Evolutionary conservation across 2,888 invertebrate species (phyloP).

Genomic region (Harpagoxenus sublaevis): DNA sequence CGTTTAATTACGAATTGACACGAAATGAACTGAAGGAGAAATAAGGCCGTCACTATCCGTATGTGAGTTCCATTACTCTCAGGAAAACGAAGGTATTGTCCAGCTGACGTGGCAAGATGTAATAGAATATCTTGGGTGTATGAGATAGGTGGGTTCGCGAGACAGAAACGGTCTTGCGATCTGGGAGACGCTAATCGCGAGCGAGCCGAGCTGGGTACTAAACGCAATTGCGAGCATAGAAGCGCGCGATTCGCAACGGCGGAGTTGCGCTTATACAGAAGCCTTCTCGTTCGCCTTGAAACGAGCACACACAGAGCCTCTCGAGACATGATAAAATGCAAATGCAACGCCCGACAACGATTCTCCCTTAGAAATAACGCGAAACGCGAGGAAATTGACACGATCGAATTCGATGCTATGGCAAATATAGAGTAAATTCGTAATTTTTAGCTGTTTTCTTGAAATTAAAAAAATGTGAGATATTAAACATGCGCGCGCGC

Average conservation of each 20-base stretch:
- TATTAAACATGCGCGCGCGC: neutral
- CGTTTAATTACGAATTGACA: neutral
- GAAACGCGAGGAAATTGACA: neutral
- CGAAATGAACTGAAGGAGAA: neutral
- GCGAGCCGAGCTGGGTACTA: constrained; percentile 1
- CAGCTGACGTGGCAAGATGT: constrained; percentile 12
- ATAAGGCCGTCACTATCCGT: neutral
- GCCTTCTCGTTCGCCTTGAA: constrained; percentile 68
- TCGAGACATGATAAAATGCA: constrained; percentile 71
- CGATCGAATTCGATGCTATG: neutral
- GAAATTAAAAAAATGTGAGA: neutral
- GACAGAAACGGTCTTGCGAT: neutral
- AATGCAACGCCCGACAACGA: constrained; percentile 52
- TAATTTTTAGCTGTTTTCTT: neutral
- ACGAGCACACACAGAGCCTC: neutral
- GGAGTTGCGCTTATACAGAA: constrained; percentile 51
- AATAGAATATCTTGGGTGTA: neutral
- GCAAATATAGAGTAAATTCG: neutral
- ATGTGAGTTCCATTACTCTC: neutral
- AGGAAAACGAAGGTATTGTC: neutral
- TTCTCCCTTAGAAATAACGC: constrained; percentile 60
- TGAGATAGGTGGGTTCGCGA: neutral
- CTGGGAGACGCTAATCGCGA: constrained; percentile 36
- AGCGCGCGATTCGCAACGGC: constrained; percentile 14
- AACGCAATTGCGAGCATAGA: constrained; percentile 13